phyloP scores from a whole-genome alignment of 2,888 invertebrate genomes.

The Plebejus argus region DNA sequence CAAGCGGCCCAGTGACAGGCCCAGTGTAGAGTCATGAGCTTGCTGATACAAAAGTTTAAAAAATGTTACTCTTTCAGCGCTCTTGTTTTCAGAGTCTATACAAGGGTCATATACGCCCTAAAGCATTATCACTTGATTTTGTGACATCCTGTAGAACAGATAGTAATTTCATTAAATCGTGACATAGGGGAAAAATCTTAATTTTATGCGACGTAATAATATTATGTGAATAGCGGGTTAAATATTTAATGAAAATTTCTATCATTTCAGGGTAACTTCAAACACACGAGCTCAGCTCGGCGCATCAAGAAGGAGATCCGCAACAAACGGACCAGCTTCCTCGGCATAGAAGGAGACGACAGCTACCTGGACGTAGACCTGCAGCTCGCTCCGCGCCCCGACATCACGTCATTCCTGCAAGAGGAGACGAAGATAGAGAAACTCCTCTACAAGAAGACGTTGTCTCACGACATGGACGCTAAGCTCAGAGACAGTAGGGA shows the following conservation, averaged over 20 bases:
- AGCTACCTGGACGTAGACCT: slow-evolving; percentile 85
- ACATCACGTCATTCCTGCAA: slow-evolving; percentile 89
- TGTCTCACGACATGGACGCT: slow-evolving; percentile 86
- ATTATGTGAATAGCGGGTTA: no score
- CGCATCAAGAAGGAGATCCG: slow-evolving; percentile 92
- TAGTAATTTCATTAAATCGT: no score
- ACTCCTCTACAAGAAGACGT: slow-evolving; percentile 86
- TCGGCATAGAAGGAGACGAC: slow-evolving; percentile 90
- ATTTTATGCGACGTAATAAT: no score
- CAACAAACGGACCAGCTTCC: slow-evolving; percentile 91
- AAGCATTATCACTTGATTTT: no score
- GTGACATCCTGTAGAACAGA: no score
- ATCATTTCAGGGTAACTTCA: slow-evolving; percentile 79
- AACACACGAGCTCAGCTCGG: slow-evolving; percentile 90
- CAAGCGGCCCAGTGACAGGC: no score
- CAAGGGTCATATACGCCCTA: no score
- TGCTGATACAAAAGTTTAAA: no score
- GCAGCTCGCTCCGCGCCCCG: slow-evolving; percentile 86
- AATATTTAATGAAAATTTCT: neutral
- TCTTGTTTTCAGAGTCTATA: no score
- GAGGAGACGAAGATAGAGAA: slow-evolving; percentile 89
- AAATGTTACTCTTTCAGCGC: no score
- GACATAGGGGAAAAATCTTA: no score
- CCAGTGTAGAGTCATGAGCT: no score
- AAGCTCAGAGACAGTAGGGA: slow-evolving; percentile 85